Conservation (phyloP, 2,797 vertebrate species). For the Rhabdophis nuchalis region DNA sequence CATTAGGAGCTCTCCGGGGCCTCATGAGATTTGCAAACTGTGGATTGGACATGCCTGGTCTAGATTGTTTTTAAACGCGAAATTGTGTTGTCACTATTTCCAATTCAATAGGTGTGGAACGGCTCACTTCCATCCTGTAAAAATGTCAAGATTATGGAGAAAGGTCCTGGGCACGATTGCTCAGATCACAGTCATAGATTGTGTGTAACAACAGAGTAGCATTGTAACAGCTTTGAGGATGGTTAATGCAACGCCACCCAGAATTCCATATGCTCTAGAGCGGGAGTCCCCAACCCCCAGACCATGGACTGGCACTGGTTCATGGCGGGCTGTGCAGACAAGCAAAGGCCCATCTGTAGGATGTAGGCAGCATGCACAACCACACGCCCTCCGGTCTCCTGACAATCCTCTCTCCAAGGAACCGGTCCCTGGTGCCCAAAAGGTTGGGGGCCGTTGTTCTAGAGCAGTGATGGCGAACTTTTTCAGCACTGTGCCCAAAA, state of each 20-base stretch:
- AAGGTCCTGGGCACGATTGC: background rate
- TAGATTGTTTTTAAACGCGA: background rate
- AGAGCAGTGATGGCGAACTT: background rate
- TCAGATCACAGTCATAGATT: background rate
- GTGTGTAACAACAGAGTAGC: background rate
- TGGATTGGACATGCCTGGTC: background rate
- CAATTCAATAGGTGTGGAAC: background rate
- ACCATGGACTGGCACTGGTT: background rate
- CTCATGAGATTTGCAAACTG: background rate
- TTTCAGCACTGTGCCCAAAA: too few species aligned
- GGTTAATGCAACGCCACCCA: background rate
- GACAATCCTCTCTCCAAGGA: background rate
- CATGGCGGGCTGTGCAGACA: background rate
- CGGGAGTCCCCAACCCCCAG: background rate
- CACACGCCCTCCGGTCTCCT: background rate
- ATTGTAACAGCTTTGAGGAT: background rate
- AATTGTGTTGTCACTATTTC: background rate
- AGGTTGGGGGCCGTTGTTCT: background rate
- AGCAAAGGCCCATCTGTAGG: background rate
- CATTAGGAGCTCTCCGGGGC: background rate
- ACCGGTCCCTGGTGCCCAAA: background rate
- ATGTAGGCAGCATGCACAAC: background rate
- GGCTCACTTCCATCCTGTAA: background rate
- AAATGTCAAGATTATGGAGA: background rate
- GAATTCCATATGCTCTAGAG: background rate